Evolutionary conservation across 1,140 invertebrate genomes (phyloP).

Genomic region (Sycobia sp.): DNA sequence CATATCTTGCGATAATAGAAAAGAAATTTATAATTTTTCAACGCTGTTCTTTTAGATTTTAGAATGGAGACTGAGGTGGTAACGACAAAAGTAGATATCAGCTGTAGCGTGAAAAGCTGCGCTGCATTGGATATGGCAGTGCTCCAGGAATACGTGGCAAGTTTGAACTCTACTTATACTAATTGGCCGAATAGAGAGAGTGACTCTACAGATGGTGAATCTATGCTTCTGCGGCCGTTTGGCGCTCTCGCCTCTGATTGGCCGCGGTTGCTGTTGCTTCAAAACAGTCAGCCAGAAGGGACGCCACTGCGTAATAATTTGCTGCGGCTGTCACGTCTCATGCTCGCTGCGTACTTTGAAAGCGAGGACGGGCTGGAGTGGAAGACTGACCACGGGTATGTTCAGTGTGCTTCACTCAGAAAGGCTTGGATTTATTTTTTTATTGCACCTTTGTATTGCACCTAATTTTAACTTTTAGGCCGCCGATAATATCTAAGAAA

Average conservation of each 20-base stretch:
- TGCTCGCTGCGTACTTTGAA: conserved; percentile 37
- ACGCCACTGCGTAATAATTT: conserved; percentile 39
- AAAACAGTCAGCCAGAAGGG: conserved; percentile 32
- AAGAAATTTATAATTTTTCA: no score
- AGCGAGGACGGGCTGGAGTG: conserved; percentile 14
- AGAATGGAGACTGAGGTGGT: no score
- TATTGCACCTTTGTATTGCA: neutral
- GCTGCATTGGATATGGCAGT: neutral
- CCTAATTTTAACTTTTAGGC: neutral
- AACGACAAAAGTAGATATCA: no score
- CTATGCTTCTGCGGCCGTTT: conserved; percentile 33
- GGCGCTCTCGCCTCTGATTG: conserved; percentile 42
- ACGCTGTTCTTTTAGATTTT: no score
- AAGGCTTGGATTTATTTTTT: neutral
- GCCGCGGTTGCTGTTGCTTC: conserved; percentile 40
- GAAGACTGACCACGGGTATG: neutral
- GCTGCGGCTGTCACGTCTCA: conserved; percentile 36
- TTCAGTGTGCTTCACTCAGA: neutral
- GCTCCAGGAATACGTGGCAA: conserved; percentile 13
- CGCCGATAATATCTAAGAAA: no score
- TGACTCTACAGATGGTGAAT: neutral
- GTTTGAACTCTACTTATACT: neutral
- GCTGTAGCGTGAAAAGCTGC: conserved; percentile 7
- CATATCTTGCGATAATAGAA: no score
- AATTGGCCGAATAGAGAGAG: neutral